Base-by-base conservation (phyloP, 2,113 vertebrate species). In the Upupa epops region DNA sequence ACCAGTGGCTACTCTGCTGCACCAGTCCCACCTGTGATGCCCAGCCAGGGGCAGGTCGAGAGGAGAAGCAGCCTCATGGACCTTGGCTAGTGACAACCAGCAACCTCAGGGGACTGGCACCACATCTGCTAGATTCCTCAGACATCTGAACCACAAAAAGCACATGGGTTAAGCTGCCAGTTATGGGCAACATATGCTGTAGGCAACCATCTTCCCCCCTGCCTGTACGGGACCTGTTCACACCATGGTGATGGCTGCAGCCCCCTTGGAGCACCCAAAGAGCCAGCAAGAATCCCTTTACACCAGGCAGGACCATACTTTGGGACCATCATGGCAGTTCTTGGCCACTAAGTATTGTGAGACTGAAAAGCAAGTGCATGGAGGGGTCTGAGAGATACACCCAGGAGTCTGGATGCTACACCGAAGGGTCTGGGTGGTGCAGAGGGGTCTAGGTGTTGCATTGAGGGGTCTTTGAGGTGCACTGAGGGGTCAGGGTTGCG, bases 181-280 rank as follows among this genome's bases (percentile, higher is more conserved):
- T 52, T 11, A 25, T 1, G 3, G 34, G 24, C 48, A n/a, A 4
- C 1, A 1, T 3, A 17, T 6, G 6, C 45, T 40, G 24, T 17
- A 19, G 29, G 9, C 22, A 64, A 1, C 1, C 19, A 51, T 16
- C n/a, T n/a, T n/a, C 65, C 65, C 19, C 4, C 10, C 36, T 70
- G 45, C 16, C 31, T 2, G 2, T 34, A 2, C 2, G 9, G 54
- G n/a, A 31, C n/a, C 17, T 88, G 26, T 25, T 34, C 61, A 52
- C 58, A 49, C 32, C 36, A 2, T 13, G 13, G 3, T 3, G 26
- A 28, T 17, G 54, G 29, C 68, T 79, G 32, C 37, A 31, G 65
- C 4, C 10, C 26, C 36, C 6, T 3, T 3, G 2, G 25, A 5
- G 10, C 13, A 15, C 21, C 21, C 70, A 65, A 70, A 13, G 37